Evolutionary conservation across 2,113 vertebrate genomes (phyloP).

Genomic region (Hoplias malabaricus): DNA sequence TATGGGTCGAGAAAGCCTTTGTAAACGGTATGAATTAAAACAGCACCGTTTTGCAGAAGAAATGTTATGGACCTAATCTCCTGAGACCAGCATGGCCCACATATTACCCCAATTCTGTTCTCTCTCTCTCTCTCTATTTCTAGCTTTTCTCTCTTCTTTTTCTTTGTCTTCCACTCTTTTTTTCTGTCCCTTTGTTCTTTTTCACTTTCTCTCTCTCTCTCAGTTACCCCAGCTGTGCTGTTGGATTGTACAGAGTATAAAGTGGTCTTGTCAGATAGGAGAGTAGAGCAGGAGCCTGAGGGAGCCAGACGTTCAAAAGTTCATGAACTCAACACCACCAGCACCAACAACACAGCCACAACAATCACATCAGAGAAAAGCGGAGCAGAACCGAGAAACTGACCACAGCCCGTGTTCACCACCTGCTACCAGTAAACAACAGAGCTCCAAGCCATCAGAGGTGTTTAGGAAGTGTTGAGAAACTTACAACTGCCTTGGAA

Average conservation of each 20-base stretch:
- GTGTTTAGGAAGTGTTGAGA: no score
- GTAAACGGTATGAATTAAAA: conserved; percentile 35
- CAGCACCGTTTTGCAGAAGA: conserved; percentile 19
- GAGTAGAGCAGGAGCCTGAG: conserved; percentile 37
- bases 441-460: neutral
- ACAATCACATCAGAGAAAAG: conserved; percentile 6
- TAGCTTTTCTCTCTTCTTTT: conserved; percentile 11
- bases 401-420: neutral
- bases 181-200: neutral
- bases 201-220: neutral
- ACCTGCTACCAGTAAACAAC: conserved; percentile 8
- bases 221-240: conserved; percentile 35
- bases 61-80: conserved; percentile 10
- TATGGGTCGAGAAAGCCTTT: conserved; percentile 22
- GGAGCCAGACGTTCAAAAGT: conserved; percentile 50
- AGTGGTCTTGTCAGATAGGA: conserved; percentile 36
- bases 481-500: neutral
- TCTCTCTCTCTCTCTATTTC: neutral
- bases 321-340: conserved; percentile 36
- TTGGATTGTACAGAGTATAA: conserved; percentile 19
- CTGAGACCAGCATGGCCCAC: conserved; percentile 15
- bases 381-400: neutral
- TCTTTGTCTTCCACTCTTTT: neutral
- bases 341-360: conserved; percentile 11
- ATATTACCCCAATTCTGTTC: conserved; percentile 24